Conservation (phyloP, 2,113 vertebrate species). For the Butorides virescens region DNA sequence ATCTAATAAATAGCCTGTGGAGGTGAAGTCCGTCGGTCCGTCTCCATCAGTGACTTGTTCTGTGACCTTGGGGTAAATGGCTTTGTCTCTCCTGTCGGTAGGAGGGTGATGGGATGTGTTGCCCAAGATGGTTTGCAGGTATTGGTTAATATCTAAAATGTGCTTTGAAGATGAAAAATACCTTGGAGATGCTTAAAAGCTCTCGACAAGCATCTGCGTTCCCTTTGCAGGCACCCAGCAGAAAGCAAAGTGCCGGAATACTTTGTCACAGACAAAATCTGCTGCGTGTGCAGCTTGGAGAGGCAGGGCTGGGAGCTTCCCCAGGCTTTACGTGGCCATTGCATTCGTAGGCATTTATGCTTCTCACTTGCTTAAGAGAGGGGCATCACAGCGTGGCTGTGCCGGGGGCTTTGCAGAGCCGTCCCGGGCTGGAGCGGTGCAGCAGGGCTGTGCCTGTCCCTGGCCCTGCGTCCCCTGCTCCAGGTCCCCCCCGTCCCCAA, state of each 20-base stretch:
- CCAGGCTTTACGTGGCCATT: neutral
- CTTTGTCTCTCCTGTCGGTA: neutral
- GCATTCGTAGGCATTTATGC: neutral
- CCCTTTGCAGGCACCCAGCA: neutral
- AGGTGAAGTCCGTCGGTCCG: neutral
- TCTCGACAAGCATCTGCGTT: neutral
- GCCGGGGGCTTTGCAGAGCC: neutral
- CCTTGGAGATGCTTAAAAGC: neutral
- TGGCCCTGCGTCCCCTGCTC: neutral
- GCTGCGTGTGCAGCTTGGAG: neutral
- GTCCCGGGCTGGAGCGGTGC: neutral
- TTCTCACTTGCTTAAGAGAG: neutral
- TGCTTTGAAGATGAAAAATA: neutral
- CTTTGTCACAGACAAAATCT: slow-evolving; percentile 13
- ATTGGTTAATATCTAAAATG: neutral
- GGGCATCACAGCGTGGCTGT: fast-evolving
- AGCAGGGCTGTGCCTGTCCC: neutral
- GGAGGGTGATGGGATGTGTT: neutral
- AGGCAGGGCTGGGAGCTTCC: neutral
- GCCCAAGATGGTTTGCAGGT: neutral
- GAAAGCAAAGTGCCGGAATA: neutral
- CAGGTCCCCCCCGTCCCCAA: neutral
- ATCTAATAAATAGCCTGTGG: neutral
- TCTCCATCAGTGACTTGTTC: neutral
- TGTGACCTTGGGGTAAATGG: neutral